Evolutionary conservation across 2,888 invertebrate genomes (phyloP), one percentile per base, ranked within the genome.

Genomic region (Ectemnius cavifrons): DNA sequence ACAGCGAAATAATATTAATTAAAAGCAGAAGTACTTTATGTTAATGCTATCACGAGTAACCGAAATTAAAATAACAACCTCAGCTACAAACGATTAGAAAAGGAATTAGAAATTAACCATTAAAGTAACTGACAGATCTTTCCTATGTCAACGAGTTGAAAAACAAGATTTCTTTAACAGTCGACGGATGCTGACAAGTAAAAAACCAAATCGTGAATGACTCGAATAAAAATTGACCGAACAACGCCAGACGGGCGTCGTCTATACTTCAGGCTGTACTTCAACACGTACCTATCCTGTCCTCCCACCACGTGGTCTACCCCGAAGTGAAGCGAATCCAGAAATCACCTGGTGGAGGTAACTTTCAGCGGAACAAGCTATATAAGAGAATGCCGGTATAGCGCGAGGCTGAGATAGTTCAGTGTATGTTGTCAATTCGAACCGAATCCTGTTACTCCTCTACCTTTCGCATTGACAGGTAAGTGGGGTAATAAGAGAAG

Each of bases 361-460:
- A 90, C 88, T 91, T 89, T 90, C 90, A 89, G 88, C 84, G 85
- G 83, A 81, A 81, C 84, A 83, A 84, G 86, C 88, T 91, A 91
- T 91, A 90, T 90, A 91, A 91, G 88, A 85, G 90, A 90, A 88
- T 85, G 90, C 37, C 37, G 37, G 37, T 37, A 37, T 84, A 86
- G 82, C 80, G 84, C 83, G 52, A 86, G 88, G 87, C 84, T 85
- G 86, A 90, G 90, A 89, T 90, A 90, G 81, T 88, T 86, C 84
- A 37, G 89, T 85, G 90, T 84, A 87, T 87, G 88, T 87, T 80
- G 86, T 87, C 85, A 82, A 85, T 86, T 81, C 78, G 71, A 82
- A 84, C 81, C 84, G 79, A 77, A 81, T 84, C 79, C 80, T 83
- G 82, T 79, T 82, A 68, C 81, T 81, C 79, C 82, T 82, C 77